Evolutionary conservation across 2,113 vertebrate species (phyloP), one percentile per base, ranked within the genome.

Genomic region (Podiceps cristatus): DNA sequence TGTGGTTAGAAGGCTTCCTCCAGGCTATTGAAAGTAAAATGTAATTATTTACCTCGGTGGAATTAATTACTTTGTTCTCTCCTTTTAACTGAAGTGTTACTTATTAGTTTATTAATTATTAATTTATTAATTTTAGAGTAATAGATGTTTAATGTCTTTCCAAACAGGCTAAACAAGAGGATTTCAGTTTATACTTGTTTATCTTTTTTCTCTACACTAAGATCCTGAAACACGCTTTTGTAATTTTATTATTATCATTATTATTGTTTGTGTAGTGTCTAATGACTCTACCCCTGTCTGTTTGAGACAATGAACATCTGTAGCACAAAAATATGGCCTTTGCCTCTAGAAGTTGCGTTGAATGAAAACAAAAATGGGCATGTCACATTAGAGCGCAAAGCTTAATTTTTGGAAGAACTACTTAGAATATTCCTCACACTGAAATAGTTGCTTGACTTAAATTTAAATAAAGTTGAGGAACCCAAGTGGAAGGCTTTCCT

Each of bases 11-110:
- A 94, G 25, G 56, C 24, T 96, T 97, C 90, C 93, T 95, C 76
- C 47, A 93, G 96, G 89, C 69, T 91, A 88, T 60, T 73, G 56
- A 85, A 96, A 95, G 40, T 4, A 92, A 96, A 98, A 93, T 2
- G 5, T 73, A 94, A 81, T 96, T 75, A 93, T 94, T 98, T 97
- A 96, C 68, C 53, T 91, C 92, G 37, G 24, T 87, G 63, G 89
- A 90, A 87, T 77, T 80, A 93, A 96, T 96, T 94, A 78, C 35
- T 82, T 93, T 80, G 76, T 90, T 94, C 19, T 52, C 28, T 55
- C 33, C 17, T 83, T 95, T 93, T 90, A 76, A 94, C 60, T 9
- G 18, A 93, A 96, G 93, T 44, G 19, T 52, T 89, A 29, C 13
- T 92, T 93, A 69, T 90, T 91, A 89, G 85, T 86, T 91, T 91